Conservation (phyloP, 1,140 invertebrate species). For the Zaprionus africanus region DNA sequence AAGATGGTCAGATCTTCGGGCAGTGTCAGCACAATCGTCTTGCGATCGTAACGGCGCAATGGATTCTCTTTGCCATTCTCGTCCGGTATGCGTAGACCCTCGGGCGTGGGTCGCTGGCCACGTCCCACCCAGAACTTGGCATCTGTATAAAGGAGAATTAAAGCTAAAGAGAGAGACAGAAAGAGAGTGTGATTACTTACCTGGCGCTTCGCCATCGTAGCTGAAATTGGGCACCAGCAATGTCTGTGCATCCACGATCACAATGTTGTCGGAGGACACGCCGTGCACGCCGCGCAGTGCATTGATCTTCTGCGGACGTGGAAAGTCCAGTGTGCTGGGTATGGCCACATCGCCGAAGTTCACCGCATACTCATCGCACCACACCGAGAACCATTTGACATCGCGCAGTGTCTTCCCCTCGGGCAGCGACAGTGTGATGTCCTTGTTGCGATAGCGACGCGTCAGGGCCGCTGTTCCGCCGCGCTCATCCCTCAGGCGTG, state of each 20-base stretch:
- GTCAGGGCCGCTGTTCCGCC: slow-evolving; percentile 89
- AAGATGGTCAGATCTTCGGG: slow-evolving; percentile 92
- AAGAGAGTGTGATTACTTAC: slow-evolving; percentile 83
- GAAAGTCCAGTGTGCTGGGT: slow-evolving; percentile 91
- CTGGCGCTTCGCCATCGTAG: slow-evolving; percentile 95
- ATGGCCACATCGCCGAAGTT: slow-evolving; percentile 95
- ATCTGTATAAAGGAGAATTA: slow-evolving; percentile 85
- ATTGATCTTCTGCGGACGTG: slow-evolving; percentile 91
- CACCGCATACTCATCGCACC: slow-evolving; percentile 95
- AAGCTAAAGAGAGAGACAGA: background rate
- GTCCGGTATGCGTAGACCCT: slow-evolving; percentile 93
- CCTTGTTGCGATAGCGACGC: slow-evolving; percentile 90
- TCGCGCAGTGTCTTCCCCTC: slow-evolving; percentile 93
- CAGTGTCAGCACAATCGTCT: slow-evolving; percentile 94
- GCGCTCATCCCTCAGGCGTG: slow-evolving; percentile 91
- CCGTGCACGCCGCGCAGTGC: slow-evolving; percentile 91
- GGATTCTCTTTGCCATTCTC: slow-evolving; percentile 94
- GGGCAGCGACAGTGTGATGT: slow-evolving; percentile 93
- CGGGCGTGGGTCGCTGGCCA: slow-evolving; percentile 90
- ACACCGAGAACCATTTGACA: slow-evolving; percentile 94
- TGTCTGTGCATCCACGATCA: slow-evolving; percentile 95
- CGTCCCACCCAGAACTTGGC: slow-evolving; percentile 96
- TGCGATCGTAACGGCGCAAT: slow-evolving; percentile 91
- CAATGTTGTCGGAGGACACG: slow-evolving; percentile 93
- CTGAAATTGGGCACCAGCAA: slow-evolving; percentile 93